Percentiles rank a stretch among this genome's conserved stretches.
Evolutionary conservation across 92 coral and sea anemone species (phyloP).

Genomic region (Zoanthus sociatus): DNA sequence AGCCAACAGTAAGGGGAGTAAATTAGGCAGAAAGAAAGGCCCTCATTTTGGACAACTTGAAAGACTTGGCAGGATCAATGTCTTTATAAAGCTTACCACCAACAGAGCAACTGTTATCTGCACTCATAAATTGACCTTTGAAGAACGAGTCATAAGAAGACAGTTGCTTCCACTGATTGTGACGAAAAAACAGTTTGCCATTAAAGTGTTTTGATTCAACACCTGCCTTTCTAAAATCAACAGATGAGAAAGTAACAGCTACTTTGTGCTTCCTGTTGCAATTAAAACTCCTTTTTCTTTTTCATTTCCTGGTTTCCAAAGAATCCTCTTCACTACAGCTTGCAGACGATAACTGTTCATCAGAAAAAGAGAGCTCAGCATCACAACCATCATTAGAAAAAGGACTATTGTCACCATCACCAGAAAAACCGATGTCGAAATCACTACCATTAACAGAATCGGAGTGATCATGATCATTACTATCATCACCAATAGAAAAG

Average conservation of each 20-base stretch:
- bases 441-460: not conserved
- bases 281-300: not conserved
- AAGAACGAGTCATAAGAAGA: no score
- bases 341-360: not conserved
- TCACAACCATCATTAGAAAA: not conserved
- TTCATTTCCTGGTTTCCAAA: not conserved
- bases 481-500: no score
- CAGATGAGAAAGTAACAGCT: not conserved
- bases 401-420: not conserved
- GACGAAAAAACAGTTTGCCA: no score
- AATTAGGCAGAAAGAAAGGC: no score
- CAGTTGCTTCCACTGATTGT: no score
- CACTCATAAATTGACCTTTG: no score
- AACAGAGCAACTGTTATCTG: not conserved
- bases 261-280: not conserved
- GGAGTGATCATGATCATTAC: not conserved
- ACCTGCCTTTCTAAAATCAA: not conserved
- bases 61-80: no score
- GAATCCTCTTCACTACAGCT: not conserved
- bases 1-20: not conserved
- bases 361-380: not conserved
- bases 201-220: not conserved
- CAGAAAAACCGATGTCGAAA: not conserved
- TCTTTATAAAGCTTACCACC: no score
- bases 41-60: no score